Base-by-base conservation (phyloP, 2,888 invertebrate genomes). In the Drosophila kuntzei region DNA sequence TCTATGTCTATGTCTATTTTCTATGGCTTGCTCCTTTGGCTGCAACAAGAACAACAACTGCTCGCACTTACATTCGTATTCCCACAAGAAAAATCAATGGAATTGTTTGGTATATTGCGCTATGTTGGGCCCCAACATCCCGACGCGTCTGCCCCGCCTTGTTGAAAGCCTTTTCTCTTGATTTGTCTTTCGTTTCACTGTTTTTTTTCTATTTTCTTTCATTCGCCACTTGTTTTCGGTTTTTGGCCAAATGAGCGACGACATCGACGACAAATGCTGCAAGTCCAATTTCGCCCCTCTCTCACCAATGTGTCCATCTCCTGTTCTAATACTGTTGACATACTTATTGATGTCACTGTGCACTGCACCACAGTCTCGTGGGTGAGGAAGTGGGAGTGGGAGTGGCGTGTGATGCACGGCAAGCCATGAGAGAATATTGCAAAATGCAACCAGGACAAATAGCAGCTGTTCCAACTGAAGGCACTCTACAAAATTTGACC, bases 1-100 rank as follows among this genome's bases (percentile, higher is more conserved):
- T 61, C 71, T 76, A 60, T 61, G 66, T 61, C 71, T 76, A 65
- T 63, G 47, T 71, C 16, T 76, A 71, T 61, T 57, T 62, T 53
- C 76, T 61, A 76, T 75, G 60, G 58, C 62, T 60, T 69, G 69
- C 29, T 32, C 12, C 41, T 29, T 41, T 27, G 32, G 20, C 14
- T 32, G 18, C 34, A 50, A 36, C 53, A 53, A 29, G 18, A 39
- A 51, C 51, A 16, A 51, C 41, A 57, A 57, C 55, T 46, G 61
- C 60, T 66, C 72, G 50, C 71, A 74, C 76, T 76, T 62, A 66
- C 63, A 68, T 58, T 63, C 68, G 63, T 77, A 85, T 87, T 86
- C 86, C 86, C 86, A 74, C 76, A 82, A 85, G 86, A 89, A 89
- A 86, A 86, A 86, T 86, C 86, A 86, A 86, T 86, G 86, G 82